Conservation (phyloP, 2,888 invertebrate species). For the Noctua janthina region DNA sequence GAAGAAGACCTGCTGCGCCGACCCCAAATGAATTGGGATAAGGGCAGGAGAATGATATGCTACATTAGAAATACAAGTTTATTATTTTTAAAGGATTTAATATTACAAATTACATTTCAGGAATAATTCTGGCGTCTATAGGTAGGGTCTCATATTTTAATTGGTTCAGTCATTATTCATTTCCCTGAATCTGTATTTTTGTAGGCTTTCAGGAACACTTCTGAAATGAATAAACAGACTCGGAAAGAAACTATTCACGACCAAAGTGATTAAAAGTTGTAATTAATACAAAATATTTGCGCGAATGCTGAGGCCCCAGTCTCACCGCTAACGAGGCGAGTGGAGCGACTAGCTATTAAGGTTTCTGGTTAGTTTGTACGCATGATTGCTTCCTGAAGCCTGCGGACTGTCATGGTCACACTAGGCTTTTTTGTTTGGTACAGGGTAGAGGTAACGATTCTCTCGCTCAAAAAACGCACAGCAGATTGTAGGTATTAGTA, state of each 20-base stretch:
- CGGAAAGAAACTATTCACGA: neutral
- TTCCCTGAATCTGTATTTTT: neutral
- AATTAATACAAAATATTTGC: slow-evolving; percentile 10
- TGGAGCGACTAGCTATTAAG: neutral
- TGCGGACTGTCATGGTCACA: slow-evolving; percentile 45
- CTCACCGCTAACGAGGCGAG: neutral
- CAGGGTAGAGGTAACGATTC: too few relatives aligned
- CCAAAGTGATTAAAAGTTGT: slow-evolving; percentile 34
- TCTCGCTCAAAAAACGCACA: neutral
- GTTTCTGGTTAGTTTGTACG: slow-evolving; percentile 67
- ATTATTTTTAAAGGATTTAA: neutral
- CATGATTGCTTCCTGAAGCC: slow-evolving; percentile 75
- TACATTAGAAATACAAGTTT: neutral
- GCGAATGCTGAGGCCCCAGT: neutral
- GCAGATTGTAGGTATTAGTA: neutral
- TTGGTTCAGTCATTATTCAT: neutral
- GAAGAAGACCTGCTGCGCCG: too few relatives aligned
- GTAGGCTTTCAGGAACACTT: neutral
- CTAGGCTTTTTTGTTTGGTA: neutral
- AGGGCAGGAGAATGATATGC: too few relatives aligned
- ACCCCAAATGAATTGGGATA: too few relatives aligned
- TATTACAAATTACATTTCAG: neutral
- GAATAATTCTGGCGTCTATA: neutral
- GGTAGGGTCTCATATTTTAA: neutral
- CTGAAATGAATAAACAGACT: neutral